Evolutionary conservation across 2,113 vertebrate species (phyloP), one percentile per base, ranked within the genome.

Genomic region (Terrapene triunguis): DNA sequence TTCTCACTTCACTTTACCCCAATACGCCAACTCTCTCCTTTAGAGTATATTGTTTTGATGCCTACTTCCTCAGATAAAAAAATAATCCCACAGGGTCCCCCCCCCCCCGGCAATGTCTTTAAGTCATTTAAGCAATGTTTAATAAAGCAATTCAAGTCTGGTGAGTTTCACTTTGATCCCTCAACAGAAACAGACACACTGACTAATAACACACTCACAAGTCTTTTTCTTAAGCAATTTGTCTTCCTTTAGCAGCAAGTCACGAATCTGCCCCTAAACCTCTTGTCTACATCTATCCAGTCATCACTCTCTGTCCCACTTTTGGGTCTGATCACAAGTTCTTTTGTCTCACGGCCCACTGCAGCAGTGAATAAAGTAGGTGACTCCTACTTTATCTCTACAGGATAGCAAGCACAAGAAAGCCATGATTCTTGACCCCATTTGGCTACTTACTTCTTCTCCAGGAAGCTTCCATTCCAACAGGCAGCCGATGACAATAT

Each of bases 391-490:
- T 50, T 54, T 90, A 47, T 42, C 89, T 42, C 9, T 32, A 57
- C 32, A 76, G 21, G 27, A 14, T 79, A 35, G 51, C 53, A 27
- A 27, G 38, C 57, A 92, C 87, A 24, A 57, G 19, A 93, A 89
- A 76, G 13, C 1, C 24, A 54, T 27, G n/a, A 44, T 89, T 90
- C 88, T 86, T 25, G 87, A 94, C 38, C 84, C 21, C 86, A 14
- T 91, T 53, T n/a, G 92, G 65, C 35, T 78, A 97, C 98, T 99
- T 98, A 99, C 99, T 99, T 99, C 97, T 99, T 99, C 98, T 99
- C 99, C 98, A 99, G 98, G 97, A 99, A 99, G 97, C 99, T 99
- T 98, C 98, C 99, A 89, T 99, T 99, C 99, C 99, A 99, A 98
- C 99, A 99, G 74, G 99, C 99, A 85, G 99, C 98, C 2, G 99